phyloP scores from a whole-genome alignment of 2,888 invertebrate genomes.

The Rhaphigaster nebulosa region DNA sequence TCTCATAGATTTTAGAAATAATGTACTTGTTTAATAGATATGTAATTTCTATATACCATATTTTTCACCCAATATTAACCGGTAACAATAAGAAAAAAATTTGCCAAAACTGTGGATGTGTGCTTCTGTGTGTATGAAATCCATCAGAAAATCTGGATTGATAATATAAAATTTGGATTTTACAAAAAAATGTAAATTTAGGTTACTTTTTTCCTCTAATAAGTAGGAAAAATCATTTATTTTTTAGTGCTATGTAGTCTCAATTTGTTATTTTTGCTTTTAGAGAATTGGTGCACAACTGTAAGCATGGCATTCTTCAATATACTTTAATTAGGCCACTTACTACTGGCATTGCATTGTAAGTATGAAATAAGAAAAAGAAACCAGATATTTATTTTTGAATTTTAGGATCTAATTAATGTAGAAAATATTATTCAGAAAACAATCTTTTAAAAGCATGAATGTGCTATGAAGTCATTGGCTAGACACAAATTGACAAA shows the following conservation, averaged over 20 bases:
- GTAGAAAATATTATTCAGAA: not conserved
- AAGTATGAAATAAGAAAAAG: slow-evolving; percentile 68
- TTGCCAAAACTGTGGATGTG: too few relatives aligned
- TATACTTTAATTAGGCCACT: slow-evolving; percentile 93
- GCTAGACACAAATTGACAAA: too few relatives aligned
- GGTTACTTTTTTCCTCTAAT: not conserved
- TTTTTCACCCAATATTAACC: too few relatives aligned
- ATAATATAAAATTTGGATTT: not conserved
- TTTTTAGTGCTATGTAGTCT: not conserved
- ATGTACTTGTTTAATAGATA: too few relatives aligned
- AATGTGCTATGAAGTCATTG: too few relatives aligned
- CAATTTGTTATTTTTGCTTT: slow-evolving; percentile 67
- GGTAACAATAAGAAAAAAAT: too few relatives aligned
- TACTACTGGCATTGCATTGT: slow-evolving; percentile 91
- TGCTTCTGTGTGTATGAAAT: too few relatives aligned
- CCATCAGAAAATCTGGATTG: too few relatives aligned
- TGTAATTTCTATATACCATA: too few relatives aligned
- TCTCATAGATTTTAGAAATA: too few relatives aligned
- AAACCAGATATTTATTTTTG: not conserved
- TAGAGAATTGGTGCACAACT: slow-evolving; percentile 92
- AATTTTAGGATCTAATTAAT: not conserved
- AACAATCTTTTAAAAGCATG: not conserved
- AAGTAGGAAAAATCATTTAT: not conserved
- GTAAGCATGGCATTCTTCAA: slow-evolving; percentile 96
- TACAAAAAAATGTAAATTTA: not conserved